Percentiles rank a stretch among this genome's conserved stretches.
Evolutionary conservation across 1,140 invertebrate genomes (phyloP).

Genomic region (Rhopalosiphum padi): DNA sequence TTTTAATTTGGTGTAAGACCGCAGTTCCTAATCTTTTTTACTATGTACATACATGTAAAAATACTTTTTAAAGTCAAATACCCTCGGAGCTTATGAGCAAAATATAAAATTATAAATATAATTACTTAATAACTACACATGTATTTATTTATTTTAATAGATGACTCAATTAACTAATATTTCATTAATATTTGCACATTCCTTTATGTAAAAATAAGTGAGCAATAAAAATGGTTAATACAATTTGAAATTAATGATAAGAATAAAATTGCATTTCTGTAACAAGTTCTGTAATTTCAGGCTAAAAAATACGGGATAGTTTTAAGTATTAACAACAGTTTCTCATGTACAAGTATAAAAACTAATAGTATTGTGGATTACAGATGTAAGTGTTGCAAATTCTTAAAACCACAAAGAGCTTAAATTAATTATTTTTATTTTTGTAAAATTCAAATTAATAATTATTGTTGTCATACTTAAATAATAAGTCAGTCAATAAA

Average conservation of each 20-base stretch:
- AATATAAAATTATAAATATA: background rate
- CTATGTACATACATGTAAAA: background rate
- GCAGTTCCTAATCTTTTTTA: background rate
- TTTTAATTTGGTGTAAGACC: background rate
- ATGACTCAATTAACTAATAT: background rate
- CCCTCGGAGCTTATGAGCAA: background rate
- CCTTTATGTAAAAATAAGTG: background rate
- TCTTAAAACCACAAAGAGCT: no score
- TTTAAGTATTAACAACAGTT: no score
- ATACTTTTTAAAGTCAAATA: background rate
- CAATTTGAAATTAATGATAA: no score
- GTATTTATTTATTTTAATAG: background rate
- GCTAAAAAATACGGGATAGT: no score
- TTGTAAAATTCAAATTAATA: background rate
- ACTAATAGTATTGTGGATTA: background rate
- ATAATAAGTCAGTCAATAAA: background rate
- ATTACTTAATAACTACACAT: background rate
- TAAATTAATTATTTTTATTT: no score
- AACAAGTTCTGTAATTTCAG: no score
- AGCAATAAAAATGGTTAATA: no score
- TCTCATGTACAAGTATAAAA: background rate
- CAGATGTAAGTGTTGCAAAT: background rate
- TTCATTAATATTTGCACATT: background rate
- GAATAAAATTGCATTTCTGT: no score
- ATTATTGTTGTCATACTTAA: background rate